phyloP scores from a whole-genome alignment of 2,888 invertebrate genomes.

The Melinaea menophilus region DNA sequence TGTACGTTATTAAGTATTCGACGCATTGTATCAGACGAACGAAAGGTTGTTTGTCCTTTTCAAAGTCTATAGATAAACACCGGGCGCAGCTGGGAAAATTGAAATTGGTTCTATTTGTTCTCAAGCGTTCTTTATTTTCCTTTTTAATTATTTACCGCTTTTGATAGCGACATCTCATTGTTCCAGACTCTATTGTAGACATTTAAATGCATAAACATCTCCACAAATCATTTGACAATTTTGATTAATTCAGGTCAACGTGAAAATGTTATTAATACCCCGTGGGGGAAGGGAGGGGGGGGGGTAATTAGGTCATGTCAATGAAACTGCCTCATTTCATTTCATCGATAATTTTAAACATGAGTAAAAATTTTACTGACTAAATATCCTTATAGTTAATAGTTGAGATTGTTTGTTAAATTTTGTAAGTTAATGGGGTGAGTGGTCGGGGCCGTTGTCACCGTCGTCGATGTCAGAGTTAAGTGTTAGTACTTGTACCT shows the following conservation, averaged over 20 bases:
- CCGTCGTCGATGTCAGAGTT: constrained; percentile 61
- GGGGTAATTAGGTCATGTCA: constrained; percentile 67
- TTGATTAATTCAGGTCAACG: constrained; percentile 54
- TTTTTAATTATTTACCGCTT: constrained; percentile 10
- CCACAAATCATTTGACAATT: constrained; percentile 17
- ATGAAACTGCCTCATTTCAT: constrained; percentile 60
- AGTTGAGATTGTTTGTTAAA: constrained; percentile 18
- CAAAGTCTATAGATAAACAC: constrained; percentile 56
- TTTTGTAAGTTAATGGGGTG: constrained; percentile 19
- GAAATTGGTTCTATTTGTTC: constrained; percentile 47
- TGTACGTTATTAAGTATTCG: constrained; percentile 26
- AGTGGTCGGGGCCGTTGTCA: constrained; percentile 39
- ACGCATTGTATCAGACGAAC: constrained; percentile 52
- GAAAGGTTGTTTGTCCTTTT: constrained; percentile 50
- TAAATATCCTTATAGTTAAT: constrained; percentile 10
- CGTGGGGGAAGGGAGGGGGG: constrained; percentile 38
- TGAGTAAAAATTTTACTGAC: neutral
- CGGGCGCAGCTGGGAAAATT: constrained; percentile 62
- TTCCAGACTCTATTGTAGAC: neutral
- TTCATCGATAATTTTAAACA: neutral
- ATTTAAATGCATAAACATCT: neutral
- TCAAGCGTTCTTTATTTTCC: constrained; percentile 22
- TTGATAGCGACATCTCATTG: neutral
- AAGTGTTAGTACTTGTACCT: constrained; percentile 64
- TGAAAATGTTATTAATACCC: constrained; percentile 57